These are phyloP conservation scores for Mylabris phalerata DNA, from an alignment of 1,140 invertebrate species.

Conservation along the genomic window DNA sequence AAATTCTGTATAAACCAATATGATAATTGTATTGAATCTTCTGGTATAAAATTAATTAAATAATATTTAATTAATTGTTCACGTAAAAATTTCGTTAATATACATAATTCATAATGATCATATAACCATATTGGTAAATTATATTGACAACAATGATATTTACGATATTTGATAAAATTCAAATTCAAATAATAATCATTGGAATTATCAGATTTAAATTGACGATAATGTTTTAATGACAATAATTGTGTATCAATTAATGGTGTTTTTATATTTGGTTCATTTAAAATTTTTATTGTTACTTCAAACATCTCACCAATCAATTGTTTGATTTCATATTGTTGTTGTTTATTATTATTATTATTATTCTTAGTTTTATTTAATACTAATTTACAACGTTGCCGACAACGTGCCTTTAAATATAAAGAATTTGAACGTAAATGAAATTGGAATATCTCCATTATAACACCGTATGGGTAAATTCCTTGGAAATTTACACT, in stretches of 20 bases:
- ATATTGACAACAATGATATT: slow-evolving; percentile 35
- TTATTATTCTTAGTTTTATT: slow-evolving; percentile 3
- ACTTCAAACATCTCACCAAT: slow-evolving; percentile 30
- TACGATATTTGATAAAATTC: slow-evolving; percentile 23
- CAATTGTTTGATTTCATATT: slow-evolving; percentile 21
- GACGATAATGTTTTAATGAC: slow-evolving; percentile 26
- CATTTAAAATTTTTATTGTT: slow-evolving; percentile 32
- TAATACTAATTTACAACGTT: slow-evolving; percentile 34
- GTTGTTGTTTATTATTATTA: too few species aligned
- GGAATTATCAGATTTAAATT: slow-evolving; percentile 15
- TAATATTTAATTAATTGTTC: slow-evolving; percentile 30
- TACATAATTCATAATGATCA: slow-evolving; percentile 35
- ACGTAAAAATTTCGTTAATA: slow-evolving; percentile 24
- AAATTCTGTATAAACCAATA: slow-evolving; percentile 43
- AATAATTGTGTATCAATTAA: slow-evolving; percentile 32
- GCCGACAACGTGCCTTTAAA: slow-evolving; percentile 38
- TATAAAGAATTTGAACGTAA: slow-evolving; percentile 26
- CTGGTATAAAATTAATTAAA: slow-evolving; percentile 33
- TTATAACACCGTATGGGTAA: slow-evolving; percentile 37
- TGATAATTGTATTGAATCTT: slow-evolving; percentile 36
- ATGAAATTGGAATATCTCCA: slow-evolving; percentile 39
- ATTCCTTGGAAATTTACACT: slow-evolving; percentile 24
- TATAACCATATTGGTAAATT: slow-evolving; percentile 34
- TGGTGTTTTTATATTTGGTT: slow-evolving; percentile 31
- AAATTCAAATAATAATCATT: slow-evolving; percentile 22